These are phyloP conservation scores for Istiophorus platypterus DNA, from an alignment of 2,113 vertebrate genomes.

Conservation along the genomic window DNA sequence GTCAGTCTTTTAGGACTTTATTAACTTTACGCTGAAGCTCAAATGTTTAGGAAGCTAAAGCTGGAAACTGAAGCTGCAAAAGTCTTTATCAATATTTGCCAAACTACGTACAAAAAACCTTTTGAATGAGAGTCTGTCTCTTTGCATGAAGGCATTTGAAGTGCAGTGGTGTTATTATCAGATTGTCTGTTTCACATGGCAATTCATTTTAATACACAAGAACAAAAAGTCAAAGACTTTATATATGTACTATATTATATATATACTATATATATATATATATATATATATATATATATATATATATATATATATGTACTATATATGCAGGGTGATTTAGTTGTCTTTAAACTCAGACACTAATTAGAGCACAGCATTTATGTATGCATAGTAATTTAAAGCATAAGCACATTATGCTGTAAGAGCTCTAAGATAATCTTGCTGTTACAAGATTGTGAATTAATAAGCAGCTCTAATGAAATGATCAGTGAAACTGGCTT, in stretches of 20 bases:
- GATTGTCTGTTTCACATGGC: not conserved
- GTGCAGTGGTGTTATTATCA: too few relatives aligned
- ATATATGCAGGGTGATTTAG: not conserved
- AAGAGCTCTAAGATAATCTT: not conserved
- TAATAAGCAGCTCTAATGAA: constrained; percentile 13
- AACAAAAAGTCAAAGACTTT: not conserved
- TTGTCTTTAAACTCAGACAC: not conserved
- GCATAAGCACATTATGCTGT: not conserved
- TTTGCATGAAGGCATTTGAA: not conserved
- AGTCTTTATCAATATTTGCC: not conserved
- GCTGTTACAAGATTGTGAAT: constrained; percentile 4
- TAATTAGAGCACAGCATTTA: not conserved
- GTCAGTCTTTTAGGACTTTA: not conserved
- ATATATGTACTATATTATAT: too few relatives aligned
- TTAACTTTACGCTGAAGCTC: too few relatives aligned
- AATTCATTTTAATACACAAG: not conserved
- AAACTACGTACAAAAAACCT: not conserved
- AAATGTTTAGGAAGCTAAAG: too few relatives aligned
- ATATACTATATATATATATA: too few relatives aligned
- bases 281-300: too few relatives aligned
- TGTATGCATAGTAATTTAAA: not conserved
- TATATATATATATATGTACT: too few relatives aligned
- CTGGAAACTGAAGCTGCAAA: too few relatives aligned
- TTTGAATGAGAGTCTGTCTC: not conserved
- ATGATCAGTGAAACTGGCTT: constrained; percentile 17